Conservation (phyloP, 1,140 invertebrate species). For the Euura saliciscinereae region DNA sequence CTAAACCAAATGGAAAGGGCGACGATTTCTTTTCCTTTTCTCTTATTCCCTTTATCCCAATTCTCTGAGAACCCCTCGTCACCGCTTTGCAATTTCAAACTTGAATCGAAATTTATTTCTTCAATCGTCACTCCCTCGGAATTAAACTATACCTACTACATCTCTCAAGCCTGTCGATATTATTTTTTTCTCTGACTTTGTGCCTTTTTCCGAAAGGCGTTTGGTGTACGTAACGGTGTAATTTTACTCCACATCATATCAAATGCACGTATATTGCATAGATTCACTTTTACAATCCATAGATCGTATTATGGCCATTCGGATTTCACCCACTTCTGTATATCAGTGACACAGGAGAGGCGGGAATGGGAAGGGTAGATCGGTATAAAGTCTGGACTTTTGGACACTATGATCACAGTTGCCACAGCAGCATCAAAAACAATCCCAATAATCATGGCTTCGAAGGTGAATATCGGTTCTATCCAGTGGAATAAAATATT, state of each 20-base stretch:
- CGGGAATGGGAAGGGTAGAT: conserved; percentile 25
- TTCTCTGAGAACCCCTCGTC: background rate
- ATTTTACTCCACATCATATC: too few relatives aligned
- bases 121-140: background rate
- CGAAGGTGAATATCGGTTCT: conserved; percentile 34
- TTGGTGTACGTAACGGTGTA: too few relatives aligned
- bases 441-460: conserved; percentile 36
- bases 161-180: background rate
- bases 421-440: conserved; percentile 27
- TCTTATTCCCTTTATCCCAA: background rate
- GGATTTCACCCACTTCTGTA: background rate
- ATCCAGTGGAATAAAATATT: background rate
- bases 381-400: conserved; percentile 40
- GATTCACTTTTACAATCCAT: background rate
- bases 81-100: background rate
- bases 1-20: conserved; percentile 5
- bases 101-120: conserved; percentile 2
- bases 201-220: background rate
- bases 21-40: conserved; percentile 1
- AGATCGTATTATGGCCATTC: background rate
- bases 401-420: conserved; percentile 30
- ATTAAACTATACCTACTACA: background rate
- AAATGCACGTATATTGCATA: background rate
- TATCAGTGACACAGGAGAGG: conserved; percentile 26
- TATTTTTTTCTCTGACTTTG: too few relatives aligned